Evolutionary conservation across 2,888 invertebrate genomes (phyloP), one percentile per base, ranked within the genome.

Genomic region (Dendrolimus houi): DNA sequence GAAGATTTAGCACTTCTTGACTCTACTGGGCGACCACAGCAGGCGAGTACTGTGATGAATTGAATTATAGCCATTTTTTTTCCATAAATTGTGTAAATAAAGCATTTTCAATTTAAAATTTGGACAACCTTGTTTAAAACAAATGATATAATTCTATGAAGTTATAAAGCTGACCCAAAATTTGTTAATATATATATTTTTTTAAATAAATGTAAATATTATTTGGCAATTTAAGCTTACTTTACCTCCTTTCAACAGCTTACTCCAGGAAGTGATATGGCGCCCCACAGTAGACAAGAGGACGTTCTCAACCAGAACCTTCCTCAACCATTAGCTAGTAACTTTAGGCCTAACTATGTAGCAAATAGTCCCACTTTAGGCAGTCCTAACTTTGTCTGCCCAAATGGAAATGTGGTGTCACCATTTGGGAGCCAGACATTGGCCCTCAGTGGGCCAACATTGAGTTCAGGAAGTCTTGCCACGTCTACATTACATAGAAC

Each of bases 311-410:
- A 87, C 65, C 87, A 88, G 63, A 89, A 87, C 68, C 64, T 87
- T 63, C 70, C 74, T 59, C 85, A 83, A 59, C 70, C 82, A 64
- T 60, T 72, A 65, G 63, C 62, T 61, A 71, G 69, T 75, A 89
- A 85, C 69, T 89, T 81, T 81, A 85, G 87, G 68, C 78, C 87
- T 72, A 87, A 79, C 72, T 87, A 80, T 61, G 76, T 81, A 75
- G 81, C 82, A 58, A 85, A 85, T 70, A 89, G 90, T 63, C 90
- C 90, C 12, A 89, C 90, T 56, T 73, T 90, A 66, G 90, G 90
- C 47, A 90, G 90, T 64, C 90, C 90, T 47, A 90, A 89, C 72
- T 90, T 90, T 64, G 89, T 89, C 12, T 89, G 88, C 64, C 90
- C 90, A 9, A 89, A 90, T 62, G 90, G 90, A 14, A 88, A 87